A percentile compares a stretch with the other conserved stretches of the same genome.
phyloP scores from a whole-genome alignment of 2,888 invertebrate species.

The Orthonevra nobilis region DNA sequence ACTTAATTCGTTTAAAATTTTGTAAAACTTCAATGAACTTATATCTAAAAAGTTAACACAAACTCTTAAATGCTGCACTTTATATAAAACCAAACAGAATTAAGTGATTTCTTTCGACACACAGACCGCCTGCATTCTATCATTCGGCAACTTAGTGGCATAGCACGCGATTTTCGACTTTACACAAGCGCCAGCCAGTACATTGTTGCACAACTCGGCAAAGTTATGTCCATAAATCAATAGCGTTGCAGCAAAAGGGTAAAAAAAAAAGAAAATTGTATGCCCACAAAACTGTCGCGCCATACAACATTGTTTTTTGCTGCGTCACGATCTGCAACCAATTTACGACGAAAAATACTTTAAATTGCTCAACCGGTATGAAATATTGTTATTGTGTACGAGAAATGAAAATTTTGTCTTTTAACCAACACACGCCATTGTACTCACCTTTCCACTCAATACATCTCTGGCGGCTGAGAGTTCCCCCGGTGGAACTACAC shows the following conservation, averaged over 20 bases:
- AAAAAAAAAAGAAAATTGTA: constrained; percentile 17
- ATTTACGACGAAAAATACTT: constrained; percentile 55
- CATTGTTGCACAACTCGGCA: too few relatives aligned
- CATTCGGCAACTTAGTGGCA: too few relatives aligned
- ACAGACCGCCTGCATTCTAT: too few relatives aligned
- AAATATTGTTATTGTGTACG: constrained; percentile 44
- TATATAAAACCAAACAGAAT: too few relatives aligned
- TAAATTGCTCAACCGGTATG: constrained; percentile 52
- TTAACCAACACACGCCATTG: constrained; percentile 17
- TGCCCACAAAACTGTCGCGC: constrained; percentile 14
- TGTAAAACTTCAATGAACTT: too few relatives aligned
- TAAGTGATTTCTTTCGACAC: too few relatives aligned
- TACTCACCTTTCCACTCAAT: constrained; percentile 79
- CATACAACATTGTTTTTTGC: constrained; percentile 4
- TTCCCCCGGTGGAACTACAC: constrained; percentile 79
- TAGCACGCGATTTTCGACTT: too few relatives aligned
- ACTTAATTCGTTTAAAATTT: too few relatives aligned
- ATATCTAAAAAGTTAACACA: too few relatives aligned
- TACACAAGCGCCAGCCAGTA: too few relatives aligned
- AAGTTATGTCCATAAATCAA: constrained; percentile 60
- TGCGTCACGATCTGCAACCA: constrained; percentile 60
- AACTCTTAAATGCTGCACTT: too few relatives aligned
- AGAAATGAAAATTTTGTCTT: background rate
- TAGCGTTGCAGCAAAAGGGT: constrained; percentile 8
- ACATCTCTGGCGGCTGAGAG: constrained; percentile 78